Percentiles rank a stretch among this genome's conserved stretches.
Evolutionary conservation across 2,797 vertebrate genomes (phyloP).

Genomic region (Oreortyx pictus): DNA sequence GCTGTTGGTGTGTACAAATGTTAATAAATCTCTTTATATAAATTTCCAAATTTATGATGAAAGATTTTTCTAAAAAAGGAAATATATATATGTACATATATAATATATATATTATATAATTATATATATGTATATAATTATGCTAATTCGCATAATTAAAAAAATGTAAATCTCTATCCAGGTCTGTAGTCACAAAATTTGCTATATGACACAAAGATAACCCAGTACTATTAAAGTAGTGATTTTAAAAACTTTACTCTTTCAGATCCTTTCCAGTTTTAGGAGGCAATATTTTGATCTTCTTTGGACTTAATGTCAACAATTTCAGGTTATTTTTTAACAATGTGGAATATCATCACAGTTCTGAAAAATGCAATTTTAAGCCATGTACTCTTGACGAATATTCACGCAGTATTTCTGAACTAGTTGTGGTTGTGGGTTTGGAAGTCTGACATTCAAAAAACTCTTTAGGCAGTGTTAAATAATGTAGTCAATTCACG

Average conservation of each 20-base stretch:
- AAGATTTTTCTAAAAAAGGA: background rate
- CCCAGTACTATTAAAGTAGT: background rate
- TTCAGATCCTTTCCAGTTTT: background rate
- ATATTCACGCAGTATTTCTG: rapidly evolving
- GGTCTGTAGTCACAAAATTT: background rate
- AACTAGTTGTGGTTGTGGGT: background rate
- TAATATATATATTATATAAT: too few relatives aligned
- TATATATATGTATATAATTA: background rate
- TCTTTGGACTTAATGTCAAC: background rate
- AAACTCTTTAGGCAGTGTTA: background rate
- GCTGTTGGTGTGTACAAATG: background rate
- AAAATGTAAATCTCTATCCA: background rate
- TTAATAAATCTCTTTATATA: background rate
- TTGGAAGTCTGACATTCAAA: background rate
- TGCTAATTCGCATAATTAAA: background rate
- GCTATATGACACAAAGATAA: background rate
- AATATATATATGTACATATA: too few relatives aligned
- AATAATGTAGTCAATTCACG: background rate
- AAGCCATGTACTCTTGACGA: background rate
- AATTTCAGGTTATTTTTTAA: background rate
- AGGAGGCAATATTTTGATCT: background rate
- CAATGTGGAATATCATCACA: background rate
- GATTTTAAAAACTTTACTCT: background rate
- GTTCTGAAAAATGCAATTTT: background rate
- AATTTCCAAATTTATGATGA: background rate